These are phyloP conservation scores for Crotalus tigris DNA, from an alignment of 2,113 vertebrate species.

Conservation along the genomic window DNA sequence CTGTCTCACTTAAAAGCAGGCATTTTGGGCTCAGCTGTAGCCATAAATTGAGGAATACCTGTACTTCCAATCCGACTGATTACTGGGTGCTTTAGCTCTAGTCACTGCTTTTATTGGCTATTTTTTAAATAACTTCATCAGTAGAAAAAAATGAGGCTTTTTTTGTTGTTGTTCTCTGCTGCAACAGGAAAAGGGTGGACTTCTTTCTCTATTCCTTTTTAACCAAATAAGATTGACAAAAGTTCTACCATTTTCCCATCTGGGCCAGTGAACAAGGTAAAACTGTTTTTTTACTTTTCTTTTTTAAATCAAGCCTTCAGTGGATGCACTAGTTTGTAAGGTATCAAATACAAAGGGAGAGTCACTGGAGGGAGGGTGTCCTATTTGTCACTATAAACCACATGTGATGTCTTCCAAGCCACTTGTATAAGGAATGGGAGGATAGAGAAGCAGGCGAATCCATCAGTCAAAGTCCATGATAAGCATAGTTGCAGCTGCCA, in stretches of 20 bases:
- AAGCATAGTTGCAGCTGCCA: background rate
- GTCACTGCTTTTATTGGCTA: background rate
- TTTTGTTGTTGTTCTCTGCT: background rate
- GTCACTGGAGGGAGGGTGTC: background rate
- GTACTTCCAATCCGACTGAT: background rate
- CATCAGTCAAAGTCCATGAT: background rate
- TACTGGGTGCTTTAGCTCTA: background rate
- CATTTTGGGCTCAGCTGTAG: no score
- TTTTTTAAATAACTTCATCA: background rate
- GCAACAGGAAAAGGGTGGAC: background rate
- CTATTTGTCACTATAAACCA: background rate
- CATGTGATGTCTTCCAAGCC: background rate
- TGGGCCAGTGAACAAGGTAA: background rate
- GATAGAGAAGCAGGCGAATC: background rate
- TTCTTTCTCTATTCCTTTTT: background rate
- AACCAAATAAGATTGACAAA: background rate
- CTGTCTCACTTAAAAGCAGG: no score
- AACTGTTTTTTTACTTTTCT: background rate
- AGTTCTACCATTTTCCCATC: background rate
- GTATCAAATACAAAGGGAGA: background rate
- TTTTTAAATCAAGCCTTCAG: background rate
- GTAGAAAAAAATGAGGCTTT: background rate
- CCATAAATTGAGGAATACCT: background rate
- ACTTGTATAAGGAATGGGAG: background rate
- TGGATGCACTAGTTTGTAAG: background rate